Conservation (phyloP, 2,113 vertebrate species). For the Nothoprocta pentlandii region DNA sequence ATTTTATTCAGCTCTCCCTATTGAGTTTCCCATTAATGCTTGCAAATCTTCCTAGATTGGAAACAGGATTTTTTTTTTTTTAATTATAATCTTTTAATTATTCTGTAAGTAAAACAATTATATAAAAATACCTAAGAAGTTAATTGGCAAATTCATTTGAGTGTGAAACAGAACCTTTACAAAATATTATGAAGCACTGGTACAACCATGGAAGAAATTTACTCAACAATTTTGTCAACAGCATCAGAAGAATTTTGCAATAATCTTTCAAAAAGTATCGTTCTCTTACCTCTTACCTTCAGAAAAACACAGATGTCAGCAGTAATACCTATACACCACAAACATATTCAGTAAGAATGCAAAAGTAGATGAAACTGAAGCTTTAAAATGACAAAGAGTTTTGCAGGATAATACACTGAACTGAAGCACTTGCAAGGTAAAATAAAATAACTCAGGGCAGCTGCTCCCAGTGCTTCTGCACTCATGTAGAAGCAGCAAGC, state of each 20-base stretch:
- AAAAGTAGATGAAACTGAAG: neutral
- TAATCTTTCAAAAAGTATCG: conserved; percentile 32
- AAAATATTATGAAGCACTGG: conserved; percentile 9
- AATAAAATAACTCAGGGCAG: neutral
- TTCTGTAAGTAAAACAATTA: neutral
- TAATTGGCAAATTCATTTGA: conserved; percentile 47
- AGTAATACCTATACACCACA: neutral
- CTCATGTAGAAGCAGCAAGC: neutral
- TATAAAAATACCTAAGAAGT: neutral
- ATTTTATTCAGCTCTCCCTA: neutral
- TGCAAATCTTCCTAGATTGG: neutral
- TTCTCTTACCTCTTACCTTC: conserved; percentile 45
- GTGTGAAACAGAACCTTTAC: neutral
- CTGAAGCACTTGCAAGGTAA: neutral
- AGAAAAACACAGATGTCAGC: conserved; percentile 39
- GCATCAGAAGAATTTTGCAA: conserved; percentile 40
- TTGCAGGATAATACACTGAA: neutral
- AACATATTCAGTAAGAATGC: neutral
- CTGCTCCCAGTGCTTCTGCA: neutral
- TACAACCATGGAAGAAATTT: conserved; percentile 5
- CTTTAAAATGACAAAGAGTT: conserved; percentile 11
- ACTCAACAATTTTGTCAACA: conserved; percentile 30
- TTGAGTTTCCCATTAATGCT: neutral
- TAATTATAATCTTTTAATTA: neutral
- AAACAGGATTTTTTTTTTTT: neutral